Base-by-base conservation (phyloP, 1,140 invertebrate genomes). In the Eulimnadia texana region DNA sequence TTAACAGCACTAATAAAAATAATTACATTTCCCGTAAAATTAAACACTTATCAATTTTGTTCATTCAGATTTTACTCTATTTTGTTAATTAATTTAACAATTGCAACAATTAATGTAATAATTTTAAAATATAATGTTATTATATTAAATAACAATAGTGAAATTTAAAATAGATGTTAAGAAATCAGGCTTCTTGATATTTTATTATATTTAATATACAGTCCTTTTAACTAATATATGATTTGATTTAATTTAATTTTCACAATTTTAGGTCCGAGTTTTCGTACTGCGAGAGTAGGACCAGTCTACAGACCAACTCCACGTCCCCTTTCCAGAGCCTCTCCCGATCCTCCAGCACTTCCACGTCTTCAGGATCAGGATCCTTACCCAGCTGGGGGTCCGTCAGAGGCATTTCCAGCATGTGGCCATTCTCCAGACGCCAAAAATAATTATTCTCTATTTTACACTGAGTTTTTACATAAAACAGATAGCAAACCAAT, bases 311-410 rank as follows among this genome's bases (percentile, higher is more conserved):
- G 27, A 57, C 27, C 55, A 33, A 33, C 25, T 57, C 27, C 29
- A 57, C 55, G 3, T 57, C 55, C 27, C 55, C 55, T 10, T 33
- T 33, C 19, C 27, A 57, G 24, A 57, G 27, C n/a, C 55, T 27
- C 24, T 57, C 55, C 25, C 25, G 55, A 33, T 57, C 55, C 9
- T 57, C 55, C 9, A 57, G 55, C 25, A 57, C 55, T 20, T 57
- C 55, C 16, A 57, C 55, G 10, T 57, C 55, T 20, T 57, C 55
- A n/a, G 55, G 55, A n/a, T 57, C 55, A 10, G 55, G 55, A 10
- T 57, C 55, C 3, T 33, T 57, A 27, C 55, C 55, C 55, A 57
- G 55, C 55, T 57, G 55, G 55, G 55, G 55, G 24, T 57, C 55
- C 1, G 33, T 57, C 27, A 27, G 55, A 16, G 55, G 55, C 33